Evolutionary conservation across 2,888 invertebrate genomes (phyloP).

Genomic region (Caenorhabditis auriculariae): DNA sequence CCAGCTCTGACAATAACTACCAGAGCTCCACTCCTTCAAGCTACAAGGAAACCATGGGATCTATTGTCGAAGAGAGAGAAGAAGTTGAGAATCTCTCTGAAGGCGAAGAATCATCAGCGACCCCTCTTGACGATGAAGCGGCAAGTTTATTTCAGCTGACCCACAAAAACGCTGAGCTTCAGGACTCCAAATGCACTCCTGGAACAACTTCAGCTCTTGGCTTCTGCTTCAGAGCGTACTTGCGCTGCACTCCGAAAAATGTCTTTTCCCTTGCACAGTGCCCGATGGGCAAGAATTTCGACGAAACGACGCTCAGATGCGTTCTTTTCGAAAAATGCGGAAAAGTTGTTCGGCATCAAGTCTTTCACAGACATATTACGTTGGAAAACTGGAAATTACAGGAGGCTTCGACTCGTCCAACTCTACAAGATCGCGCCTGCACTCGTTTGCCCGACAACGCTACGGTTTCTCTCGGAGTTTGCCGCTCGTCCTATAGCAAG

Average conservation of each 20-base stretch:
- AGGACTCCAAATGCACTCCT: background rate
- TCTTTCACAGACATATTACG: too few species aligned
- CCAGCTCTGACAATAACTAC: too few species aligned
- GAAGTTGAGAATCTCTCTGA: background rate
- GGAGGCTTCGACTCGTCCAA: too few species aligned
- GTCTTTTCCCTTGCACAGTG: background rate
- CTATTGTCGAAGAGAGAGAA: too few species aligned
- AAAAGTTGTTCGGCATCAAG: too few species aligned
- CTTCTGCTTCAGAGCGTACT: slow-evolving; percentile 3
- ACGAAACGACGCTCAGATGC: background rate
- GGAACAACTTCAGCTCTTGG: slow-evolving; percentile 2
- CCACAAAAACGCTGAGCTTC: background rate
- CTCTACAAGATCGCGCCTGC: too few species aligned
- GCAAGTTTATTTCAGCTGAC: background rate
- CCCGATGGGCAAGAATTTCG: slow-evolving; percentile 4
- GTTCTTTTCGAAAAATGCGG: background rate
- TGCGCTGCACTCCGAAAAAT: slow-evolving; percentile 4
- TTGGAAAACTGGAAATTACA: too few species aligned
- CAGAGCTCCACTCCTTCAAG: too few species aligned
- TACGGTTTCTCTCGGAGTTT: slow-evolving; percentile 8
- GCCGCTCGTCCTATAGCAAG: slow-evolving; percentile 13
- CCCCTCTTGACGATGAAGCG: background rate
- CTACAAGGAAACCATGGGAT: too few species aligned
- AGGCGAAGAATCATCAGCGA: background rate
- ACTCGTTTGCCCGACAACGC: slow-evolving; percentile 9